These are phyloP conservation scores for Gasteruption jaculator DNA, from an alignment of 2,888 invertebrate species.

Conservation along the genomic window DNA sequence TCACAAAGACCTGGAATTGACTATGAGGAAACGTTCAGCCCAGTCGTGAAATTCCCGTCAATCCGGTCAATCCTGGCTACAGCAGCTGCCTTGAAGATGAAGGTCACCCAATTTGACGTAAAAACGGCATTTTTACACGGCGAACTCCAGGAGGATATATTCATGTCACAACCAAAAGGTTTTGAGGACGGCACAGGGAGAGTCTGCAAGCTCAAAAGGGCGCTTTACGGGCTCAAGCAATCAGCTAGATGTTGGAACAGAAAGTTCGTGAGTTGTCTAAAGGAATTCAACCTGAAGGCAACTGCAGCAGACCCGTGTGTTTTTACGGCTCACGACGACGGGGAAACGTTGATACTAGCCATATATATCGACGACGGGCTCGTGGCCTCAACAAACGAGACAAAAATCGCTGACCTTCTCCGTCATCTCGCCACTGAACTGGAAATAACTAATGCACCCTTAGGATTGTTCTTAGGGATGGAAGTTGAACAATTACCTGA, in stretches of 20 bases:
- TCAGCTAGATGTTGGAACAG: slow-evolving; percentile 40
- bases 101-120: slow-evolving; percentile 32
- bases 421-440: too few species aligned
- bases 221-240: slow-evolving; percentile 44
- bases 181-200: slow-evolving; percentile 29
- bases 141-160: slow-evolving; percentile 34
- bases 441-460: too few species aligned
- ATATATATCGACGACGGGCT: slow-evolving; percentile 41
- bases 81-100: slow-evolving; percentile 24
- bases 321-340: slow-evolving; percentile 22
- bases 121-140: slow-evolving; percentile 38
- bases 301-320: slow-evolving; percentile 36
- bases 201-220: slow-evolving; percentile 37
- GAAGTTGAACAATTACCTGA: not conserved
- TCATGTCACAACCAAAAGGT: slow-evolving; percentile 40
- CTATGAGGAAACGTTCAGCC: slow-evolving; percentile 35
- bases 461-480: too few species aligned
- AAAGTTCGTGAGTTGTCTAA: slow-evolving; percentile 30
- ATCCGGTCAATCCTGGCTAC: slow-evolving; percentile 28
- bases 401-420: too few species aligned
- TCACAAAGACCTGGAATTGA: slow-evolving; percentile 28
- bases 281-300: slow-evolving; percentile 27
- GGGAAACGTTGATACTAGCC: slow-evolving; percentile 26
- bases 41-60: slow-evolving; percentile 31
- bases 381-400: slow-evolving; percentile 16